These are phyloP conservation scores for Drosophila bocqueti DNA, from an alignment of 1,140 invertebrate genomes.

Conservation along the genomic window DNA sequence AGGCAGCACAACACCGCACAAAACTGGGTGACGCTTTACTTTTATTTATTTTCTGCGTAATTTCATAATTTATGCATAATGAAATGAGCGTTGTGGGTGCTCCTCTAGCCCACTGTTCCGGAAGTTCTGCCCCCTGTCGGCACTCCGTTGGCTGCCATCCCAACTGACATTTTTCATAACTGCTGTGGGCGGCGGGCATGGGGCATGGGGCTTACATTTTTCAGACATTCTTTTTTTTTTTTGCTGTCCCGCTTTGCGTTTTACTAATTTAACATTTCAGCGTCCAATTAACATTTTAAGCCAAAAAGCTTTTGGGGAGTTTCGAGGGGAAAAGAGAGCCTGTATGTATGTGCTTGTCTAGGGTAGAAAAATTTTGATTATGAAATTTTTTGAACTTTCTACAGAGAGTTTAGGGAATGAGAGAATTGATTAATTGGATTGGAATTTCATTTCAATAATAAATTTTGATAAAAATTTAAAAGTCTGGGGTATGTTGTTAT, in stretches of 20 bases:
- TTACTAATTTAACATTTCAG: conserved; percentile 73
- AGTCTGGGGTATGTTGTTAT: no score
- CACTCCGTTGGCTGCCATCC: conserved; percentile 49
- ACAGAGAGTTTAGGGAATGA: not conserved
- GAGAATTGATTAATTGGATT: conserved; percentile 12
- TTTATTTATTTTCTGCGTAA: conserved; percentile 60
- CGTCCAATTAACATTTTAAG: conserved; percentile 78
- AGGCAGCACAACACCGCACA: conserved; percentile 14
- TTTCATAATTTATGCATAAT: conserved; percentile 77
- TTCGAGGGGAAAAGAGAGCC: not conserved
- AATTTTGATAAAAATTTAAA: not conserved
- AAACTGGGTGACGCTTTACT: conserved; percentile 51
- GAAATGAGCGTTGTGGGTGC: conserved; percentile 54
- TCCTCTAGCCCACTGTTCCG: conserved; percentile 12
- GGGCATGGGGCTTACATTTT: conserved; percentile 32
- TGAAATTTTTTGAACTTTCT: conserved; percentile 50
- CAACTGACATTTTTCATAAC: conserved; percentile 63
- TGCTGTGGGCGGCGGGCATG: conserved; percentile 1
- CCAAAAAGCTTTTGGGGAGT: conserved; percentile 55
- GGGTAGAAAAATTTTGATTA: conserved; percentile 60
- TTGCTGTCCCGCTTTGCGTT: conserved; percentile 39
- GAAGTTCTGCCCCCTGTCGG: not conserved
- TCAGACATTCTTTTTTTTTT: conserved; percentile 25
- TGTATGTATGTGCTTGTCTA: conserved; percentile 15
- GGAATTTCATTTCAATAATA: conserved; percentile 18